Evolutionary conservation across 2,797 vertebrate genomes (phyloP), one percentile per base, ranked within the genome.

Genomic region (Tenualosa ilisha): DNA sequence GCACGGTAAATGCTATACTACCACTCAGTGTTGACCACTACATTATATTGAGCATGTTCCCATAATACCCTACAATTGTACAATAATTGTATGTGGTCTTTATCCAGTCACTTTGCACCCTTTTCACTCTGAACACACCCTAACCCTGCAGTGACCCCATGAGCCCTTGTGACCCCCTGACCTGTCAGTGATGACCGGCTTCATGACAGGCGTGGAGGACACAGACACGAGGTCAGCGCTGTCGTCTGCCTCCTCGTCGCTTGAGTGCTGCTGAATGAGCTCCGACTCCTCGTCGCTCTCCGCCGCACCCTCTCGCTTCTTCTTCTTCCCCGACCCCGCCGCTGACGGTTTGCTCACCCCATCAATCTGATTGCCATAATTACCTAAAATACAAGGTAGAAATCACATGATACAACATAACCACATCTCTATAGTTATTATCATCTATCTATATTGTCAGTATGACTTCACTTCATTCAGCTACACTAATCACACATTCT

Each of bases 131-230:
- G 17, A 22, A 43, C 72, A 6, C 72, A 20, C 17, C 72, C 20
- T 50, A 43, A 83, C n/a, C 2, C 31, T 50, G 3, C 46, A 24
- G n/a, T 46, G 4, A 75, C 15, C 5, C 4, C 75, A n/a, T 84
- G 9, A 56, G 46, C 8, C 37, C 50, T 9, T 9, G 50, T 56
- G 49, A 43, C 0, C 3, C 31, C 84, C 95, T 92, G 87, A 98
- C 98, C 98, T 97, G 92, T 99, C 98, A 0, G 98, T 99, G 88
- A 99, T 91, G 91, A 98, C 95, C 0, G 98, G 98, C 87, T 97
- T 97, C 97, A 98, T 93, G 12, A 96, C 93, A 0, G 96, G 97
- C 0, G 97, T 96, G 0, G 95, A 95, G 13, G 96, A 96, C 84
- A 97, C 91, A 0, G 96, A 96, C 1, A 91, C 86, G 87, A 97